Evolutionary conservation across 2,888 invertebrate species (phyloP), one percentile per base, ranked within the genome.

Genomic region (Cyclophora albipunctata): DNA sequence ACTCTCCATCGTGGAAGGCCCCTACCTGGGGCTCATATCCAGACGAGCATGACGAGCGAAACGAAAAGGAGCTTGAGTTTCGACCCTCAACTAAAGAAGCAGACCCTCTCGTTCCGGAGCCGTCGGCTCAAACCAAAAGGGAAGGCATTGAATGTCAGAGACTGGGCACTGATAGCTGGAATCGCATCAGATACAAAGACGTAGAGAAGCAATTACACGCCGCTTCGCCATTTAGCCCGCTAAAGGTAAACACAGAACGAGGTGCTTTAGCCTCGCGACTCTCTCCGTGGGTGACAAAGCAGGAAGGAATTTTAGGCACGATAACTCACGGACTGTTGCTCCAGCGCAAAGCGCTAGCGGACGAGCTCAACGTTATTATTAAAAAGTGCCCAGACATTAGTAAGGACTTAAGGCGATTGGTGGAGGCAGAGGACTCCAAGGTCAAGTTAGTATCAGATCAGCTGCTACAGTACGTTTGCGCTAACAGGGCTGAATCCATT

Each of bases 81-180:
- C 20, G 20, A 20, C 20, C 20, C 20, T 42, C 42, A 1, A 45
- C 34, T 45, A 45, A 45, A 45, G 45, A 45, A 45, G 45, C 45
- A 34, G 58, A 59, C 33, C 58, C 55, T 7, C 7, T 45, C n/a
- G 47, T 54, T 7, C 57, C 50, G 7, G 45, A 47, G 41, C 51
- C 55, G 4, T 40, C 45, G 0, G 46, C 45, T 5, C 52, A 54
- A 20, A 20, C 20, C 20, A 20, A 20, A 20, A 40, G 42, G 2
- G 50, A 55, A 44, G 56, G 60, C 20, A 55, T 55, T 2, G 43
- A 46, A 5, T 59, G 63, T 40, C 59, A 61, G 40, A 52, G 53
- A 20, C 49, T 63, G 3, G 54, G 51, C 2, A 40, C 51, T 0
- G 48, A 49, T 0, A 45, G 50, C 1, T 61, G 57, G 59, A 59